These are phyloP conservation scores for Dreissena rostriformis DNA, from an alignment of 1,140 invertebrate genomes.

Conservation along the genomic window DNA sequence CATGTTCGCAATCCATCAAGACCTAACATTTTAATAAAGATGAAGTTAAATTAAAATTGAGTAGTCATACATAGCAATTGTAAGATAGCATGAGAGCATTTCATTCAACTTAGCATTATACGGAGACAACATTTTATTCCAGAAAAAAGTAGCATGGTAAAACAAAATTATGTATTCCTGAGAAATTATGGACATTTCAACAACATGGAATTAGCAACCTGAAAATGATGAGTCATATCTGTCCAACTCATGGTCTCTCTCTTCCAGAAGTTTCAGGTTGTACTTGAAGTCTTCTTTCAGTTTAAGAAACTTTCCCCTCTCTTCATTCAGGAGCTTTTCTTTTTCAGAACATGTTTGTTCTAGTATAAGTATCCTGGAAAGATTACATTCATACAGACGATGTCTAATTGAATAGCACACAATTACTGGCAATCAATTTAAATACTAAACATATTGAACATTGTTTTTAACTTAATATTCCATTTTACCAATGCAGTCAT, in stretches of 20 bases:
- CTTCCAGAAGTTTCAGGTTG: slow-evolving; percentile 77
- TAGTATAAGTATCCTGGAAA: slow-evolving; percentile 71
- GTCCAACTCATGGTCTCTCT: slow-evolving; percentile 79
- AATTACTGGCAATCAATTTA: neutral
- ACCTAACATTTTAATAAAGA: too few species aligned
- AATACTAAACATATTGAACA: neutral
- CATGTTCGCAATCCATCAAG: too few species aligned
- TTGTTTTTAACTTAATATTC: neutral
- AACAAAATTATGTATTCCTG: too few species aligned
- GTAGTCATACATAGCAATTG: too few species aligned
- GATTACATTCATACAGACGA: neutral
- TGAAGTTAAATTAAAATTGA: too few species aligned
- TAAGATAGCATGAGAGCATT: too few species aligned
- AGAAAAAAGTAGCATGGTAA: too few species aligned
- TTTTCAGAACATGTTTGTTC: slow-evolving; percentile 73
- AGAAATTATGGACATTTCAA: too few species aligned
- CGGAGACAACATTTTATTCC: too few species aligned
- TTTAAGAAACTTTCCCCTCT: slow-evolving; percentile 73
- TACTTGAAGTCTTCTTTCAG: slow-evolving; percentile 81
- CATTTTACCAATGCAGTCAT: neutral
- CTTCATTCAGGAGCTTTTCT: slow-evolving; percentile 69
- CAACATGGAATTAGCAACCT: slow-evolving; percentile 60
- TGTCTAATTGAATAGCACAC: neutral
- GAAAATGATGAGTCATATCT: slow-evolving; percentile 76
- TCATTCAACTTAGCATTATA: too few species aligned